Evolutionary conservation across 2,113 vertebrate species (phyloP), one percentile per base, ranked within the genome.

Genomic region (Saiga tatarica): DNA sequence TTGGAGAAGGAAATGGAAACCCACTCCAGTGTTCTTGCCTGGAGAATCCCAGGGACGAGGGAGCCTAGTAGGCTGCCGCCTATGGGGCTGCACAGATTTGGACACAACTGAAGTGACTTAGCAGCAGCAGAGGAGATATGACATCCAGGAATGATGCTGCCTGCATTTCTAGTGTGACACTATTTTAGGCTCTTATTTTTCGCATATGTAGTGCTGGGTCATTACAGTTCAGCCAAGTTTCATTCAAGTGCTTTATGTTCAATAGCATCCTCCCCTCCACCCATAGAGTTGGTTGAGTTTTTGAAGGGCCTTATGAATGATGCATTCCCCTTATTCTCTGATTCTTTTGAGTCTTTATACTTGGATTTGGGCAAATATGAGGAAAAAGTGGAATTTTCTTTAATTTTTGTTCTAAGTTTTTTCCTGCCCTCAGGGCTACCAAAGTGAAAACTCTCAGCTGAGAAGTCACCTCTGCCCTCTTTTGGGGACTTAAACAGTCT

Each of bases 311-410:
- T 96, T n/a, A 33, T 94, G 25, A 95, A 98, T 97, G 86, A 98
- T 98, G 98, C 82, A 95, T 81, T 74, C 78, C 9, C 39, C 45
- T 64, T 97, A 98, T 52, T 79, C 84, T 81, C 33, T 85, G 81
- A 15, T 39, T 97, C 78, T 97, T 97, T 91, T 94, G 79, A 53
- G 60, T 13, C 79, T 95, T 97, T 50, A 59, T 96, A 86, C 79
- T 91, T 52, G 92, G 57, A 91, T 83, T 93, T 96, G 96, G 94
- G 62, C 10, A 98, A 98, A 97, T 97, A 97, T 96, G 95, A 98
- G 67, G 74, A 96, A 93, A 95, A 78, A 10, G 92, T 93, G 82
- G 19, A 15, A 67, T 28, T 95, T 91, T 81, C 88, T 62, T 97
- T 89, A 79, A 47, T 97, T 98, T 82, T 59, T 95, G n/a, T 85